Percentiles rank a stretch among this genome's conserved stretches.
Evolutionary conservation across 2,888 invertebrate species (phyloP).

Genomic region (Cryptocephalus primarius): DNA sequence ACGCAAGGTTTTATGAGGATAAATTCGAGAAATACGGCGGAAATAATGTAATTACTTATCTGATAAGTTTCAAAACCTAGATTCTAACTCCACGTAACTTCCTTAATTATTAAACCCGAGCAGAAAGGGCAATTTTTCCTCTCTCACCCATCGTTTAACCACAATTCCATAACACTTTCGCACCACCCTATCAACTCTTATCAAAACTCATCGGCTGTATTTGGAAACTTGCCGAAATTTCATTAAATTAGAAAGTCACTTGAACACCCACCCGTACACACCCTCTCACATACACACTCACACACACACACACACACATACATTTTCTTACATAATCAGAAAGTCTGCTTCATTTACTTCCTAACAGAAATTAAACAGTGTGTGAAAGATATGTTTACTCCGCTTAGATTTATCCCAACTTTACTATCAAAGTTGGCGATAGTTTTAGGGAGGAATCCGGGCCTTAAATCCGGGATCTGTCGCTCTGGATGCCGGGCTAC

Average conservation of each 20-base stretch:
- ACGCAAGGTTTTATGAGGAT: too few relatives aligned
- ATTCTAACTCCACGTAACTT: too few relatives aligned
- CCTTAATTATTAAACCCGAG: too few relatives aligned
- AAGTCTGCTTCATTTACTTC: slow-evolving; percentile 32
- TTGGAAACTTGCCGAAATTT: too few relatives aligned
- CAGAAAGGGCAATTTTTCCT: too few relatives aligned
- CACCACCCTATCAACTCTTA: too few relatives aligned
- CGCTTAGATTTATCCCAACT: slow-evolving; percentile 34
- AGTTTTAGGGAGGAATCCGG: slow-evolving; percentile 22
- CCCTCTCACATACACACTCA: slow-evolving; percentile 5
- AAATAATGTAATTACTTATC: too few relatives aligned
- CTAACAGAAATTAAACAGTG: slow-evolving; percentile 30
- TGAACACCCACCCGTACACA: not conserved
- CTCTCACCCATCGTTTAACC: too few relatives aligned
- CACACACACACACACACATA: slow-evolving; percentile 6
- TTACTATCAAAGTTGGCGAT: slow-evolving; percentile 27
- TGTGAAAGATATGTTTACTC: slow-evolving; percentile 36
- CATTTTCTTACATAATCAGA: slow-evolving; percentile 6
- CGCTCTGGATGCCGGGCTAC: slow-evolving; percentile 12
- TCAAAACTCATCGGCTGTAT: too few relatives aligned
- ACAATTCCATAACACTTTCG: too few relatives aligned
- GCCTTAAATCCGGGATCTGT: slow-evolving; percentile 15
- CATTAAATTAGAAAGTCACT: not conserved
- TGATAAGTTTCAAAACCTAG: too few relatives aligned
- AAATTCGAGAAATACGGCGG: too few relatives aligned